Evolutionary conservation across 37 sponge, comb jelly and placozoan species (phyloP).

Genomic region (Geodia barretti): DNA sequence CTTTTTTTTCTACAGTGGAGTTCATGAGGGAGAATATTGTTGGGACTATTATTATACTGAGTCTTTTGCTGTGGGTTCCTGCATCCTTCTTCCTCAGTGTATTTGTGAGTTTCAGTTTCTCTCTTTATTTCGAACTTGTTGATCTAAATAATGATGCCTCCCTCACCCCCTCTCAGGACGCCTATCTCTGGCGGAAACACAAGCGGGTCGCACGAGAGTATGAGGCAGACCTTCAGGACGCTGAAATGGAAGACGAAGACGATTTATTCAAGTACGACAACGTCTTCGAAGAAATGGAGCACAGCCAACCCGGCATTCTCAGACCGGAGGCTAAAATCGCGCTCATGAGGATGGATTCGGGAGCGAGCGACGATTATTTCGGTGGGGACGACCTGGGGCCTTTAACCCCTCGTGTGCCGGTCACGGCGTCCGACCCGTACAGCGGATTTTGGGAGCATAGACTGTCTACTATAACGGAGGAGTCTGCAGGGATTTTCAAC

Average conservation of each 20-base stretch:
- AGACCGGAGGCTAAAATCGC: neutral
- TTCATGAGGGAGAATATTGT: slow-evolving; percentile 52
- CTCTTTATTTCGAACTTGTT: neutral
- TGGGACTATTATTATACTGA: slow-evolving; percentile 21
- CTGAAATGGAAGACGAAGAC: slow-evolving; percentile 7
- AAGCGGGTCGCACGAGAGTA: neutral
- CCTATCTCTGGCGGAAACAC: neutral
- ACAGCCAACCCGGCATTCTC: neutral
- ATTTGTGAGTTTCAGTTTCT: slow-evolving; percentile 2
- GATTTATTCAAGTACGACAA: neutral
- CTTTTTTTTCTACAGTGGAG: slow-evolving; percentile 8
- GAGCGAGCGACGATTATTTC: neutral
- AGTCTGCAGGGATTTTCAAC: neutral
- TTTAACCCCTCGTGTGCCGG: neutral
- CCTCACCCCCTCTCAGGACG: slow-evolving; percentile 12
- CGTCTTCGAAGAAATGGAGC: neutral
- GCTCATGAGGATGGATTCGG: slow-evolving; percentile 12
- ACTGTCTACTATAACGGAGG: neutral
- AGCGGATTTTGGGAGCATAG: neutral
- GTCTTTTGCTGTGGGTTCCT: slow-evolving; percentile 30
- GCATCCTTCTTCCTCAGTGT: neutral
- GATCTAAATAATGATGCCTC: no score
- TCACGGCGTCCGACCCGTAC: neutral
- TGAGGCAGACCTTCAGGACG: slow-evolving; percentile 10
- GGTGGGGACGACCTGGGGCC: neutral